phyloP scores from a whole-genome alignment of 1,140 invertebrate species.

The Drepana arcuata region DNA sequence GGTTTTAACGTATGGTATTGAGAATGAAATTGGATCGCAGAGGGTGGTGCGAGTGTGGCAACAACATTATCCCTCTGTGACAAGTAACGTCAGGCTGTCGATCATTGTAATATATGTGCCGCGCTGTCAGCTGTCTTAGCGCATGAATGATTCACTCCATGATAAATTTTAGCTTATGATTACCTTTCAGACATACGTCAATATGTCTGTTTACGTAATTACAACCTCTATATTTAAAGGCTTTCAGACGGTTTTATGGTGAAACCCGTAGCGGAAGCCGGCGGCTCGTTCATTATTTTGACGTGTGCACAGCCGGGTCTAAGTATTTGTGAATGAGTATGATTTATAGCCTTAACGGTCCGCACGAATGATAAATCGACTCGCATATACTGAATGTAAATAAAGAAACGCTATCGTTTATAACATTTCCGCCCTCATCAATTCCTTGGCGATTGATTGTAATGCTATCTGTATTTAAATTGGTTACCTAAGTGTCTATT shows the following conservation, averaged over 20 bases:
- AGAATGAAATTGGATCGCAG: neutral
- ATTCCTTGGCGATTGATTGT: constrained; percentile 16
- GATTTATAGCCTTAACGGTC: constrained; percentile 47
- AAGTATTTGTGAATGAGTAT: constrained; percentile 37
- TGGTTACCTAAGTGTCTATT: constrained; percentile 3
- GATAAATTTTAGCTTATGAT: constrained; percentile 72
- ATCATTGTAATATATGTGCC: constrained; percentile 69
- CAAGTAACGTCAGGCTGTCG: constrained; percentile 67
- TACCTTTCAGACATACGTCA: constrained; percentile 66
- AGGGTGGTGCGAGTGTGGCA: constrained; percentile 24
- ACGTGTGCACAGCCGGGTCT: constrained; percentile 30
- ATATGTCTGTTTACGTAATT: constrained; percentile 67
- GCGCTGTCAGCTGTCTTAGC: constrained; percentile 66
- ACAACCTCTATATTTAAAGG: constrained; percentile 37
- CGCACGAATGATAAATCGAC: constrained; percentile 46
- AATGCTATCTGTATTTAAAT: constrained; percentile 12
- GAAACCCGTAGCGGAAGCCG: constrained; percentile 41
- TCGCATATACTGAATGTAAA: constrained; percentile 34
- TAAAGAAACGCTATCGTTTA: constrained; percentile 31
- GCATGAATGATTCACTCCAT: constrained; percentile 69
- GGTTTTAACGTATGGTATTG: neutral
- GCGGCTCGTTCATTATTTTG: constrained; percentile 41
- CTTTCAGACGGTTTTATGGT: constrained; percentile 42
- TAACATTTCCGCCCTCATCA: constrained; percentile 26
- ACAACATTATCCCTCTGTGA: constrained; percentile 65